A percentile compares a stretch with the other conserved stretches of the same genome.
Evolutionary conservation across 2,888 invertebrate genomes (phyloP).

Genomic region (Hirtodrosophila alboralis): DNA sequence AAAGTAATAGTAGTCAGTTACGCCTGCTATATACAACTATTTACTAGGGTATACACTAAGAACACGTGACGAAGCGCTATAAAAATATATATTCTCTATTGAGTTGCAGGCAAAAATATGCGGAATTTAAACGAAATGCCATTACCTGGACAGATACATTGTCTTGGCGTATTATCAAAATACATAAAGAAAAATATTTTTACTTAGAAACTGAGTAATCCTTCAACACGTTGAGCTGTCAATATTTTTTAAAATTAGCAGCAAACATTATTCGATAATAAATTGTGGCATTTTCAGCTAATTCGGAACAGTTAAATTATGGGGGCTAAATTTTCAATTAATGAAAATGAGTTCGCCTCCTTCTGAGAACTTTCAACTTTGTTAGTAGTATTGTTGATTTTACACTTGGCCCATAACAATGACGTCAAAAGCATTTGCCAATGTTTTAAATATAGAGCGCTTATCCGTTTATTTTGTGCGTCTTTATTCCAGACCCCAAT

Average conservation of each 20-base stretch:
- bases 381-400: slow-evolving; percentile 2
- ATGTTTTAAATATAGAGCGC: slow-evolving; percentile 40
- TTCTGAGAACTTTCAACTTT: background rate
- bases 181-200: slow-evolving; percentile 5
- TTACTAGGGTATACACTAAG: slow-evolving; percentile 19
- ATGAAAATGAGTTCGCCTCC: slow-evolving; percentile 1
- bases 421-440: slow-evolving; percentile 58
- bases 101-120: slow-evolving; percentile 14
- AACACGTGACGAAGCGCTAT: slow-evolving; percentile 31
- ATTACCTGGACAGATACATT: slow-evolving; percentile 29
- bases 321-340: slow-evolving; percentile 24
- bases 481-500: slow-evolving; percentile 7
- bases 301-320: slow-evolving; percentile 18
- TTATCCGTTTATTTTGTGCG: slow-evolving; percentile 28
- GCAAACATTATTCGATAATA: slow-evolving; percentile 1
- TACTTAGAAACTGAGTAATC: slow-evolving; percentile 17
- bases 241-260: slow-evolving; percentile 1
- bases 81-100: slow-evolving; percentile 19
- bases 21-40: background rate
- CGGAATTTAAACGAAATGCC: slow-evolving; percentile 26
- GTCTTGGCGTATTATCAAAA: slow-evolving; percentile 29
- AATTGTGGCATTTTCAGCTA: slow-evolving; percentile 9
- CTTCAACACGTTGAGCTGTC: slow-evolving; percentile 3
- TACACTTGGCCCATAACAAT: slow-evolving; percentile 27
- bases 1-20: background rate